Percentiles rank a stretch among this genome's conserved stretches.
Conservation (phyloP, 1,140 invertebrate species). For the Conopomorpha cramerella region DNA sequence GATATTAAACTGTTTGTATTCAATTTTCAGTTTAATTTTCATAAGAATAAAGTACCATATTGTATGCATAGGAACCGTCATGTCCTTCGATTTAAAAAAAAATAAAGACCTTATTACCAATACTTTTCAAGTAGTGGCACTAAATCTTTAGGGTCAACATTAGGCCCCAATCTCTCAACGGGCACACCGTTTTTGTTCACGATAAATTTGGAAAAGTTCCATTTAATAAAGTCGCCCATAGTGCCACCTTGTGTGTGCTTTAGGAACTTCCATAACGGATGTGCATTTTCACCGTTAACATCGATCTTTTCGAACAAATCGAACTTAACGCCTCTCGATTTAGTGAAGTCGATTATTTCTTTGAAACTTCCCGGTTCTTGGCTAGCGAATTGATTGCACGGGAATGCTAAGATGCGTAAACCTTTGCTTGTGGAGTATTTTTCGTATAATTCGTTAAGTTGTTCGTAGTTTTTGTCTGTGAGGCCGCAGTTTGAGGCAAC, state of each 20-base stretch:
- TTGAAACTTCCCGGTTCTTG: conserved; percentile 78
- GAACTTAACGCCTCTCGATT: conserved; percentile 74
- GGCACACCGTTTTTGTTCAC: conserved; percentile 85
- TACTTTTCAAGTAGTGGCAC: conserved; percentile 31
- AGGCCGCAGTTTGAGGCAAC: conserved; percentile 87
- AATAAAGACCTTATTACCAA: conserved; percentile 17
- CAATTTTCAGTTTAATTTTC: no score
- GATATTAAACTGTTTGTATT: no score
- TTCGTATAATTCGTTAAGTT: conserved; percentile 75
- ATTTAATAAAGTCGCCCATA: conserved; percentile 86
- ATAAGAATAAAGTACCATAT: no score
- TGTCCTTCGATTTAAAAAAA: no score
- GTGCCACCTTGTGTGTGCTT: conserved; percentile 68
- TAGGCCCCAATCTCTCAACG: conserved; percentile 80
- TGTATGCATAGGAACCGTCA: no score
- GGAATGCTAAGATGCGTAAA: conserved; percentile 84
- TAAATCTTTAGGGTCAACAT: conserved; percentile 66
- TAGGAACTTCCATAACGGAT: conserved; percentile 82
- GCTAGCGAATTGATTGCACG: conserved; percentile 89
- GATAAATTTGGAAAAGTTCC: conserved; percentile 98
- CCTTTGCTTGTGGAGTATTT: conserved; percentile 65
- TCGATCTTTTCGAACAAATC: conserved; percentile 81
- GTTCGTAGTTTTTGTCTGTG: conserved; percentile 79
- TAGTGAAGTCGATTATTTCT: conserved; percentile 76
- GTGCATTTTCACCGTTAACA: conserved; percentile 85